Conservation (phyloP, 2,797 vertebrate genomes). For the Mycteria americana region DNA sequence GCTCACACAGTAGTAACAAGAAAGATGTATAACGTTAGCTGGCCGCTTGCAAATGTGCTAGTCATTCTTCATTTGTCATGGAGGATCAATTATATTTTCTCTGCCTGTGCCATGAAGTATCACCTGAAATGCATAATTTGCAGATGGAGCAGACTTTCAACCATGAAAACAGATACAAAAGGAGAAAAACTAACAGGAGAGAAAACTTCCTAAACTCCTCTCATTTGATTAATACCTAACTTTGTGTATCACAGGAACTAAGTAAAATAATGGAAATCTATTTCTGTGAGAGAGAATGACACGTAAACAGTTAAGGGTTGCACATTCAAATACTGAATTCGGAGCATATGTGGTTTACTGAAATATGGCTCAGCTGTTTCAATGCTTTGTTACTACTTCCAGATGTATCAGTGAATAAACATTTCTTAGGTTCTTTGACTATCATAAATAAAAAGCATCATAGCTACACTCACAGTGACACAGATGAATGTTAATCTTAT, state of each 20-base stretch:
- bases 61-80: neutral
- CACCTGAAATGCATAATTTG: neutral
- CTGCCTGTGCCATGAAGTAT: neutral
- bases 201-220: neutral
- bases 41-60: neutral
- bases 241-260: neutral
- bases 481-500: rapidly evolving
- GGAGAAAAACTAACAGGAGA: neutral
- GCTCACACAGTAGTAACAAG: neutral
- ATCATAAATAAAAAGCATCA: neutral
- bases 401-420: neutral
- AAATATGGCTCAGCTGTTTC: neutral
- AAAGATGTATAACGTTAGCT: neutral
- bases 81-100: neutral
- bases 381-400: neutral
- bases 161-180: neutral
- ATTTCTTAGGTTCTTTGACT: neutral
- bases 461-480: neutral
- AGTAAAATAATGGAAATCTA: neutral
- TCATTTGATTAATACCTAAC: neutral
- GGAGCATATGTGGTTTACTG: neutral
- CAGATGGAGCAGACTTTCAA: neutral
- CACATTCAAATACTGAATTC: neutral
- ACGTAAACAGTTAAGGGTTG: neutral
- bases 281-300: neutral